Base-by-base conservation (phyloP, 2,113 vertebrate species). In the Halichoerus grypus region DNA sequence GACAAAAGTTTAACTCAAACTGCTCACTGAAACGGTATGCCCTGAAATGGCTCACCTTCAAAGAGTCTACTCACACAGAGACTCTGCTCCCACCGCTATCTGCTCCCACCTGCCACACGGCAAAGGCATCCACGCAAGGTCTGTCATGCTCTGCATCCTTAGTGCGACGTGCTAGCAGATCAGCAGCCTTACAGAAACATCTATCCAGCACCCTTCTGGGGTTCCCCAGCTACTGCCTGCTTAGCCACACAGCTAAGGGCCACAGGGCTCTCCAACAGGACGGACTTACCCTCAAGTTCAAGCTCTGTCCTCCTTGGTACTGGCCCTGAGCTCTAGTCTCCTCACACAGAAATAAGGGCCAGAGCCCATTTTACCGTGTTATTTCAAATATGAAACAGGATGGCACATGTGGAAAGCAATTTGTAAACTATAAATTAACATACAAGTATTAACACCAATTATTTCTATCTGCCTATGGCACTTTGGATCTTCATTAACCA, bases 381-480 rank as follows among this genome's bases (percentile, higher is more conserved):
- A 81, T 86, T 71, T 26, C 24, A 31, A 93, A 76, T 49, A 79
- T 22, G 65, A 94, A 85, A 61, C n/a, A 82, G 19, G 76, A 63
- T 6, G 33, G 42, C 0, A 0, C 4, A 14, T 5, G 6, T 67
- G 46, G 83, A 88, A n/a, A 61, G 39, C 12, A 84, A 69, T 8
- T 19, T 67, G n/a, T 61, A 80, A 94, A 72, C 15, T 28, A 12
- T 15, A 57, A 65, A 79, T 19, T 16, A 42, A 11, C 63, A 51
- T 11, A 2, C 0, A 7, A 36, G 16, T n/a, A 61, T 28, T 61
- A 79, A 14, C 3, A 28, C 26, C 33, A 31, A n/a, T 74, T 4
- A 71, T 21, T 76, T 42, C 86, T 33, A 8, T 26, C 63, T 28
- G 15, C 65, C 57, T n/a, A 16, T 8, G 11, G 36, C 33, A 19